Base-by-base conservation (phyloP, 2,888 invertebrate genomes). In the Periphyllus acericola region DNA sequence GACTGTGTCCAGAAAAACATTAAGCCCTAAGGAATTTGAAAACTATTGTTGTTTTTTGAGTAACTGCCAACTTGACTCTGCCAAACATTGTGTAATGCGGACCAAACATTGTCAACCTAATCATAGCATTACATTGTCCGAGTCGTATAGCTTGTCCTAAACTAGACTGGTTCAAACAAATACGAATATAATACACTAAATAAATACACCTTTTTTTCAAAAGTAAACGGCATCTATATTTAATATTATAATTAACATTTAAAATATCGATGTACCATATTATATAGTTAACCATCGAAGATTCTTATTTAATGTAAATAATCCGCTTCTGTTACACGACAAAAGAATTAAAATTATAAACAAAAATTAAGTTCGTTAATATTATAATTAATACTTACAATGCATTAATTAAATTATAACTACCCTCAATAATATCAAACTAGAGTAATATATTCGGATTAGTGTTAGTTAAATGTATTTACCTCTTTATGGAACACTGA, bases 11-110 rank as follows among this genome's bases (percentile, higher is more conserved):
- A 29, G 60, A 60, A 34, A 34, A 46, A n/a, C 75, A 60, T 83
- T 75, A 75, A 40, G 29, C 55, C 74, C 82, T 2, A 75, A 72
- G 83, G 74, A 75, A 74, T 83, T 66, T 8, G 11, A 74, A 80
- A 75, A 75, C 60, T 72, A 60, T 75, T 75, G 60, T 60, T 60
- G 40, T 60, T 60, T 83, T 83, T 83, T 83, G 83, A 83, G 75
- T 40, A 75, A 83, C 60, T 21, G 74, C 83, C 83, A 83, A 83
- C 83, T 74, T 21, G 29, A 74, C 36, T 83, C 40, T 32, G 60
- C 83, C 83, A 75, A 83, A 83, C 60, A 36, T 83, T 29, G 74
- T 29, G 83, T 83, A 83, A 83, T 75, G 60, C 40, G 60, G 75
- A 75, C 83, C 75, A 29, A 75, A 40, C 83, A 75, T 83, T 75